phyloP scores from a whole-genome alignment of 1,140 invertebrate genomes.

The Brachionus manjavacas region DNA sequence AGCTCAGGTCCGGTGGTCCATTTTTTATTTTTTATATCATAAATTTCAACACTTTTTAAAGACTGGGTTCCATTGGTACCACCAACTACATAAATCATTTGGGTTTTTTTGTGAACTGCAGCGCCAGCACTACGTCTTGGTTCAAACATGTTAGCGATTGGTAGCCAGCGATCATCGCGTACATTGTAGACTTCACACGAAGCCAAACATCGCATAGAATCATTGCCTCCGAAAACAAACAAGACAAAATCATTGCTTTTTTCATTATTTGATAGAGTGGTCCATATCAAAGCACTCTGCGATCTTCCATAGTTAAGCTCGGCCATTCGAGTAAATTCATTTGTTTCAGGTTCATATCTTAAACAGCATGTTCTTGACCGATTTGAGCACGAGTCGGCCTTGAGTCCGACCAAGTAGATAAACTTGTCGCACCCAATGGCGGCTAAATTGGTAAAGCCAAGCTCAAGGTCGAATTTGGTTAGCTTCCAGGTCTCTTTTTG shows the following conservation, averaged over 20 bases:
- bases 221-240: slow-evolving; percentile 41
- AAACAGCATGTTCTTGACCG: background rate
- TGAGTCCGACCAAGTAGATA: slow-evolving; percentile 29
- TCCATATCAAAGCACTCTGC: background rate
- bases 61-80: slow-evolving; percentile 34
- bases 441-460: slow-evolving; percentile 29
- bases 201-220: slow-evolving; percentile 12
- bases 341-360: slow-evolving; percentile 14
- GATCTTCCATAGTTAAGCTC: slow-evolving; percentile 12
- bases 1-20: slow-evolving; percentile 13
- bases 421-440: slow-evolving; percentile 18
- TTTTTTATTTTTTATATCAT: slow-evolving; percentile 26
- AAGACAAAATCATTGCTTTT: background rate
- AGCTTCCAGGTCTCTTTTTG: background rate
- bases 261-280: background rate
- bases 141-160: slow-evolving; percentile 19
- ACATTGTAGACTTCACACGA: slow-evolving; percentile 35
- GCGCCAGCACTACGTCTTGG: slow-evolving; percentile 23
- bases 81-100: slow-evolving; percentile 31
- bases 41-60: slow-evolving; percentile 30
- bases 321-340: background rate
- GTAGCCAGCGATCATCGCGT: background rate
- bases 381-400: background rate
- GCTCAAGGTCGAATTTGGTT: slow-evolving; percentile 3
- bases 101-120: background rate